Conservation (phyloP, 1,140 invertebrate species). For the Pantala flavescens region DNA sequence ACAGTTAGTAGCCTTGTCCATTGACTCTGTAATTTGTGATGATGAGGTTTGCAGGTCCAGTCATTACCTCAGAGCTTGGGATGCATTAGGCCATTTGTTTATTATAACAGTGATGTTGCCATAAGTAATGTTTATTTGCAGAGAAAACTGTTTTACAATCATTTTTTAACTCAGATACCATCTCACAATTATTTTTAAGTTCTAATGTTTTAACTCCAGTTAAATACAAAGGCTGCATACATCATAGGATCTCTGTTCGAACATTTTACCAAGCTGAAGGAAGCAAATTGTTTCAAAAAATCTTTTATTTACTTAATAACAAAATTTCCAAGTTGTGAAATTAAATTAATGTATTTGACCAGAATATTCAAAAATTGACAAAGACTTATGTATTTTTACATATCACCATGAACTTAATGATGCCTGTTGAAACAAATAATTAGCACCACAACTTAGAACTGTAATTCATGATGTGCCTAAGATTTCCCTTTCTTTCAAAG, state of each 20-base stretch:
- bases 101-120: not conserved
- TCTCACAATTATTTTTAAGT: too few relatives aligned
- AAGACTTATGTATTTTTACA: conserved; percentile 4
- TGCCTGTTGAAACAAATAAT: not conserved
- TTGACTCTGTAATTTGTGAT: not conserved
- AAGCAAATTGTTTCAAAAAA: too few relatives aligned
- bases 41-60: not conserved
- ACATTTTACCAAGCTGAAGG: too few relatives aligned
- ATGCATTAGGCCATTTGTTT: not conserved
- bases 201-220: too few relatives aligned
- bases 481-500: conserved; percentile 2
- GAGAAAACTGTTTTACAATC: not conserved
- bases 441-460: not conserved
- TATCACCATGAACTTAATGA: not conserved
- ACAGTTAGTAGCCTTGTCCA: not conserved
- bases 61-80: not conserved
- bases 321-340: not conserved
- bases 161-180: too few relatives aligned
- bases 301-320: too few relatives aligned
- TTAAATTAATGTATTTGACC: not conserved
- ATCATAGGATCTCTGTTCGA: too few relatives aligned
- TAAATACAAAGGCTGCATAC: too few relatives aligned
- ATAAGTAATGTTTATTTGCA: not conserved
- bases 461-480: conserved; percentile 9
- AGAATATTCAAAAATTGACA: not conserved